These are phyloP conservation scores for Cheracebus regulus DNA, from an alignment of 2,797 vertebrate species.

Conservation along the genomic window DNA sequence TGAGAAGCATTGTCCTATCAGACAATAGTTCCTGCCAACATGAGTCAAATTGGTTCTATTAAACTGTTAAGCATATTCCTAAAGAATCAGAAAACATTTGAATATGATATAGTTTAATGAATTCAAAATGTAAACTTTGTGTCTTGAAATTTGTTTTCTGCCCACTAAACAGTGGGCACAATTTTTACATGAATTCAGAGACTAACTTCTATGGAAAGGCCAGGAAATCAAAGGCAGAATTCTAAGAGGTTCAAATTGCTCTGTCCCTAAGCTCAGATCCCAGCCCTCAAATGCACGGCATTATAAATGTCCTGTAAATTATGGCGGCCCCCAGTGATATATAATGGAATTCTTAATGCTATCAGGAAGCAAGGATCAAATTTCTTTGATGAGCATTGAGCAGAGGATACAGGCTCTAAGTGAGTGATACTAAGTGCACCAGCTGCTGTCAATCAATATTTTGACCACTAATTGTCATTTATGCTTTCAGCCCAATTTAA, in stretches of 20 bases:
- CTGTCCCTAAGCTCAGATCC: not conserved
- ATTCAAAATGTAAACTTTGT: not conserved
- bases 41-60: not conserved
- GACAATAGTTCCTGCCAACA: not conserved
- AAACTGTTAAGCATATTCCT: not conserved
- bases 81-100: not conserved
- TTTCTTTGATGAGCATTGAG: slow-evolving; percentile 32
- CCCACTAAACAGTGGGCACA: not conserved
- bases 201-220: not conserved
- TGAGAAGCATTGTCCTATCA: not conserved
- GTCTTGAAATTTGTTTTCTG: not conserved
- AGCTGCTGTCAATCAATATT: slow-evolving; percentile 70
- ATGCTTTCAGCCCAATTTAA: slow-evolving; percentile 62
- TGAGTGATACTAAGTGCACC: slow-evolving; percentile 41
- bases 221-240: not conserved
- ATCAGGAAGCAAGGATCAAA: not conserved
- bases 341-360: slow-evolving; percentile 46
- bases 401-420: not conserved
- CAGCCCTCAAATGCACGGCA: not conserved
- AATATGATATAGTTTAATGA: not conserved
- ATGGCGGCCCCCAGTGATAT: not conserved
- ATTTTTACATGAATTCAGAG: not conserved
- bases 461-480: slow-evolving; percentile 57
- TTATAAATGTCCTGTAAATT: not conserved
- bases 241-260: not conserved